phyloP scores from a whole-genome alignment of 2,797 vertebrate genomes.

The Sebastes hopkinsi region DNA sequence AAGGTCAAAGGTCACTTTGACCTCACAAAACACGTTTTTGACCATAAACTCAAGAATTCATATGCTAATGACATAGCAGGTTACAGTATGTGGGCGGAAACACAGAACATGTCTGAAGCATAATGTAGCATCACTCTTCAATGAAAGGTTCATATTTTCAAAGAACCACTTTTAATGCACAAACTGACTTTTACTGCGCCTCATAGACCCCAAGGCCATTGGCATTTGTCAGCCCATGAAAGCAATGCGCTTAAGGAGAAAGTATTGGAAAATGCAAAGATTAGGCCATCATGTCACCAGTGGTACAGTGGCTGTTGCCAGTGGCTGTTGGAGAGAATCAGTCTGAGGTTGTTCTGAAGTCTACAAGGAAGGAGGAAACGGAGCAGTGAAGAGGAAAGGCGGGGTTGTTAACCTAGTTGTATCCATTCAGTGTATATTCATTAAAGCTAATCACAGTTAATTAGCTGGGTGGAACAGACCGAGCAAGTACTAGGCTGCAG shows the following conservation, averaged over 20 bases:
- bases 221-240: slow-evolving; percentile 44
- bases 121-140: too few species aligned
- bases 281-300: neutral
- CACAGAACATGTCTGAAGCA: too few species aligned
- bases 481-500: slow-evolving; percentile 6
- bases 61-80: too few species aligned
- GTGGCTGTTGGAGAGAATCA: slow-evolving; percentile 25
- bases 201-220: slow-evolving; percentile 4
- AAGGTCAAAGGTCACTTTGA: too few species aligned
- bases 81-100: too few species aligned
- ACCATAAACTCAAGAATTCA: too few species aligned
- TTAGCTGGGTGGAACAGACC: slow-evolving; percentile 28
- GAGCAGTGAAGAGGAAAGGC: neutral
- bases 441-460: slow-evolving; percentile 45
- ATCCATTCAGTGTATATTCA: slow-evolving; percentile 27
- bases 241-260: neutral
- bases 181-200: too few species aligned
- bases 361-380: neutral
- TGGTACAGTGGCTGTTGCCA: slow-evolving; percentile 14
- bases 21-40: too few species aligned
- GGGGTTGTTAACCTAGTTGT: slow-evolving; percentile 13
- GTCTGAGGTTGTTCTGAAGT: slow-evolving; percentile 1
- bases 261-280: neutral
- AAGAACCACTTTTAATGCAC: too few species aligned
- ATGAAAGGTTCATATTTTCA: too few species aligned